Evolutionary conservation across 2,888 invertebrate species (phyloP), one percentile per base, ranked within the genome.

Genomic region (Bembecia ichneumoniformis): DNA sequence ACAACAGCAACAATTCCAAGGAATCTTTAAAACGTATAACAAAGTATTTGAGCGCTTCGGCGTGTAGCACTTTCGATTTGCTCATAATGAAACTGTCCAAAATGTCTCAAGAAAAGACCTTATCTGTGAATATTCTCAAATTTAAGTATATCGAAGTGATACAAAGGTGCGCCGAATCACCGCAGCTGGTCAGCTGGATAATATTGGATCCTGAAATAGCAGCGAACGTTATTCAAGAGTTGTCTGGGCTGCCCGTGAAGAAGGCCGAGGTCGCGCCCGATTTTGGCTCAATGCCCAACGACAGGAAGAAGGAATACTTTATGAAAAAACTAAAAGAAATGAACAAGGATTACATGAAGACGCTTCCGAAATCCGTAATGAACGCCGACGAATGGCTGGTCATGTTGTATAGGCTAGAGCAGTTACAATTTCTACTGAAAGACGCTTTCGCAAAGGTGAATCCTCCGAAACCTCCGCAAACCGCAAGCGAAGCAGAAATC

Each of bases 331-430:
- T 87, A 1, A 68, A 62, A 20, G 74, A 74, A 35, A 75, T 86
- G 56, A 87, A 86, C 48, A 70, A 64, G 34, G 58, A 66, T 1
- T 87, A 81, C 48, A 79, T 87, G 73, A 68, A 73, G n/a, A 74
- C 74, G 0, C 57, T 88, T 11, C 81, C 86, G 0, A 83, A 79
- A 52, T 73, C 74, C 11, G 67, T 62, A 0, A 50, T 86, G 0
- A 71, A 76, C 0, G 81, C 80, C 0, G 83, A 86, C 51, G 86
- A 87, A 13, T 87, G 87, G 87, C 47, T 87, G 0, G 76, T 84
- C 0, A 74, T 83, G 66, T 45, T 87, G 3, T 83, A 79, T 36
- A 74, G 71, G 43, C 43, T 87, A 35, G 86, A 87, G 52, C 73
- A 80, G 35, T 58, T 76, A 0, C 86, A 86, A 14, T 64, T 60